Conservation (phyloP, 2,113 vertebrate species). For the Rana temporaria region DNA sequence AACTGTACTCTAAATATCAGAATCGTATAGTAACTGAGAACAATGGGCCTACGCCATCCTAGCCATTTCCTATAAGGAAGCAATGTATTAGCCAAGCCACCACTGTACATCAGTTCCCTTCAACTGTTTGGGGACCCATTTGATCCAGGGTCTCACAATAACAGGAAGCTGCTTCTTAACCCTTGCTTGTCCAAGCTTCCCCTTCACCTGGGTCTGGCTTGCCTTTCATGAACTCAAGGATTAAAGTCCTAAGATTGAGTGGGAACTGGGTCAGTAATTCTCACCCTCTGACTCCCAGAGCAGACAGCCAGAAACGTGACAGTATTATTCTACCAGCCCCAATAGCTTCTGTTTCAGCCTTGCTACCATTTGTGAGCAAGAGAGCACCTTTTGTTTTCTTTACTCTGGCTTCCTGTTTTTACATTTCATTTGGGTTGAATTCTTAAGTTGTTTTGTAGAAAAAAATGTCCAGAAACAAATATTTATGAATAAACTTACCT, state of each 20-base stretch:
- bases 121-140: conserved; percentile 45
- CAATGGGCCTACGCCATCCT: conserved; percentile 33
- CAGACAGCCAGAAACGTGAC: background rate
- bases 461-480: background rate
- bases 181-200: conserved; percentile 38
- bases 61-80: conserved; percentile 44
- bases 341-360: background rate
- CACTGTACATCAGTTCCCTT: conserved; percentile 28
- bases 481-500: background rate
- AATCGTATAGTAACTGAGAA: background rate
- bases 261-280: conserved; percentile 25
- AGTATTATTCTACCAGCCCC: background rate
- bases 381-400: background rate
- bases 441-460: background rate
- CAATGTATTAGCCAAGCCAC: conserved; percentile 33
- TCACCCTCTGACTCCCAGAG: conserved; percentile 16
- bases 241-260: conserved; percentile 15
- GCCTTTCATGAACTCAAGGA: conserved; percentile 35
- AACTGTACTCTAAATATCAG: conserved; percentile 6
- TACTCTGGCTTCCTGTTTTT: conserved; percentile 1
- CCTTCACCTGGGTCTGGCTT: conserved; percentile 36
- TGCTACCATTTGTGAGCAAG: background rate
- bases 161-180: conserved; percentile 50
- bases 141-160: conserved; percentile 34
- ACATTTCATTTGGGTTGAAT: background rate